Conservation (phyloP, 2,113 vertebrate genomes). For the Tonatia bakeri region DNA sequence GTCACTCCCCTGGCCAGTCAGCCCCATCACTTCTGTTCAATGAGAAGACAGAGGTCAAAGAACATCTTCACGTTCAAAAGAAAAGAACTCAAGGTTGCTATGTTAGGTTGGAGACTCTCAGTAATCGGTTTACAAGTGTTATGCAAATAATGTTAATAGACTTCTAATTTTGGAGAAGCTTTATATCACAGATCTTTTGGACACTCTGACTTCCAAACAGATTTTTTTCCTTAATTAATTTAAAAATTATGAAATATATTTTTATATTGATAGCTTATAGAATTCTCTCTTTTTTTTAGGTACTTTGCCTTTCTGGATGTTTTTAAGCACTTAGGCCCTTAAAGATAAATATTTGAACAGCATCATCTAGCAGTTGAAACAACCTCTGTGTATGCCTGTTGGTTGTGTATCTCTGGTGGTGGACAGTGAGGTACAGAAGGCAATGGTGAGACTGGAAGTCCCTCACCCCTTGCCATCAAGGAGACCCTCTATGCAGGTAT, state of each 20-base stretch:
- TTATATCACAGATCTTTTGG: neutral
- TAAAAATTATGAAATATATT: neutral
- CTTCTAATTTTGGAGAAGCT: neutral
- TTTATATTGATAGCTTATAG: neutral
- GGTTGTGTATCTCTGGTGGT: neutral
- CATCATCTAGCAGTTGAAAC: neutral
- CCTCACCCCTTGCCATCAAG: neutral
- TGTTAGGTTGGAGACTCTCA: neutral
- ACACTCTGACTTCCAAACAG: neutral
- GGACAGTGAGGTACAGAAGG: neutral
- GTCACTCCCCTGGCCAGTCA: neutral
- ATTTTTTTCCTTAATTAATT: neutral
- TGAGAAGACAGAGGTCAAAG: neutral
- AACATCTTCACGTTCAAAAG: neutral
- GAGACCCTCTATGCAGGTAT: neutral
- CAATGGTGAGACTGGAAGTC: neutral
- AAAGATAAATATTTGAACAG: neutral
- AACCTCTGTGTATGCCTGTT: neutral
- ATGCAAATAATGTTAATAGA: constrained; percentile 23
- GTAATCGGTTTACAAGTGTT: neutral
- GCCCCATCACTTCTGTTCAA: neutral
- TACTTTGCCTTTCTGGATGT: neutral
- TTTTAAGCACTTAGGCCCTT: neutral
- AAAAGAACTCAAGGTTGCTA: neutral
- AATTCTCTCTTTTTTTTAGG: neutral